Evolutionary conservation across 2,888 invertebrate genomes (phyloP).

Genomic region (Lasioglossum zephyrum): DNA sequence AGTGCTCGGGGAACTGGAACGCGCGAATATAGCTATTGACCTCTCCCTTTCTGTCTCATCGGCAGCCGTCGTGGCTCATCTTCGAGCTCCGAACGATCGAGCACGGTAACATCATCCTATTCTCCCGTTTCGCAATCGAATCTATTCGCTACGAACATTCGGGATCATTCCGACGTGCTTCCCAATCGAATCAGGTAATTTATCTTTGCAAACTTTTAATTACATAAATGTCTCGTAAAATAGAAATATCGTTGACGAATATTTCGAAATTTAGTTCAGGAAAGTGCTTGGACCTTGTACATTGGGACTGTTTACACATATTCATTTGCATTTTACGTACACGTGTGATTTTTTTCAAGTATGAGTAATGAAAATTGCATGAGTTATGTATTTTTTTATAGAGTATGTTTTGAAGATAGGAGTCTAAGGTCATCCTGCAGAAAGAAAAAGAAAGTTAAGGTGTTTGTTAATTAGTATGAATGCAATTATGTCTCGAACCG

Average conservation of each 20-base stretch:
- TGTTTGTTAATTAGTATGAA: too few relatives aligned
- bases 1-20: slow-evolving; percentile 50
- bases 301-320: not conserved
- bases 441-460: not conserved
- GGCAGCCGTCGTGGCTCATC: not conserved
- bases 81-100: not conserved
- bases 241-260: not conserved
- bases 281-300: not conserved
- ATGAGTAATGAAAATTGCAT: not conserved
- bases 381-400: not conserved
- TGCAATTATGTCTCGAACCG: too few relatives aligned
- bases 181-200: not conserved
- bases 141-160: not conserved
- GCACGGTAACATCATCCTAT: slow-evolving; percentile 12
- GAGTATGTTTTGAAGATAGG: not conserved
- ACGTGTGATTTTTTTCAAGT: not conserved
- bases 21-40: slow-evolving; percentile 54
- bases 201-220: not conserved
- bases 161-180: not conserved
- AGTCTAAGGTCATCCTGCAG: not conserved
- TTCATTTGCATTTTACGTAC: not conserved
- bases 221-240: not conserved
- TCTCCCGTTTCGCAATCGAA: not conserved
- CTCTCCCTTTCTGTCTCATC: slow-evolving; percentile 33
- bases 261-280: not conserved